A percentile compares a stretch with the other conserved stretches of the same genome.
phyloP scores from a whole-genome alignment of 2,113 vertebrate species.

The Camelus bactrianus region DNA sequence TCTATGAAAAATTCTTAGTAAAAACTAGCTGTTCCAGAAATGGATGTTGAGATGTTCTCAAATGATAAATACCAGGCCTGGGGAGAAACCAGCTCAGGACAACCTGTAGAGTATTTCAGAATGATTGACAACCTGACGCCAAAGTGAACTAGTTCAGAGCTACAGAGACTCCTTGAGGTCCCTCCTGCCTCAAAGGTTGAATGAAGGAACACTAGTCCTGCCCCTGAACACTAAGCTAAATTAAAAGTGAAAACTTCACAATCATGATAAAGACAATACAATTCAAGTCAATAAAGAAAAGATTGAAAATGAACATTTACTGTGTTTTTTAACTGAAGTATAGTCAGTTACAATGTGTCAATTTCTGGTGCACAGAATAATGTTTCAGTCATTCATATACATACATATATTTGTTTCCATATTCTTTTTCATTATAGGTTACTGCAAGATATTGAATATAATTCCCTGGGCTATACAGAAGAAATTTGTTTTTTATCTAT shows the following conservation, averaged over 20 bases:
- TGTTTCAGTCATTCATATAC: too few species aligned
- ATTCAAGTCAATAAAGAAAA: background rate
- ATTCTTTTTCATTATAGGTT: too few species aligned
- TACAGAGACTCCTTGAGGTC: background rate
- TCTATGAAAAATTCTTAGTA: background rate
- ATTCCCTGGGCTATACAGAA: too few species aligned
- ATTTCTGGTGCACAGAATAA: too few species aligned
- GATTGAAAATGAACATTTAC: too few species aligned
- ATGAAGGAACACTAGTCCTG: background rate
- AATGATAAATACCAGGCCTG: background rate
- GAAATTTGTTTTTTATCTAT: too few species aligned
- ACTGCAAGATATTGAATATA: too few species aligned
- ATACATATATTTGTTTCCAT: too few species aligned
- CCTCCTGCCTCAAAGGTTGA: background rate
- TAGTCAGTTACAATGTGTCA: too few species aligned
- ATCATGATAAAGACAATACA: background rate
- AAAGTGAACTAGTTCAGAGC: background rate
- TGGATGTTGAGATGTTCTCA: background rate
- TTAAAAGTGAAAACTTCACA: background rate
- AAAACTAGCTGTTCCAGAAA: background rate
- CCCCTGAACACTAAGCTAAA: background rate
- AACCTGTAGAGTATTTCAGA: accelerated
- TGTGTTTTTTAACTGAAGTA: too few species aligned
- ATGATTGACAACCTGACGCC: background rate
- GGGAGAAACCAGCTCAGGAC: background rate